Evolutionary conservation across 2,797 vertebrate species (phyloP).

Genomic region (Sandelia bainsii): DNA sequence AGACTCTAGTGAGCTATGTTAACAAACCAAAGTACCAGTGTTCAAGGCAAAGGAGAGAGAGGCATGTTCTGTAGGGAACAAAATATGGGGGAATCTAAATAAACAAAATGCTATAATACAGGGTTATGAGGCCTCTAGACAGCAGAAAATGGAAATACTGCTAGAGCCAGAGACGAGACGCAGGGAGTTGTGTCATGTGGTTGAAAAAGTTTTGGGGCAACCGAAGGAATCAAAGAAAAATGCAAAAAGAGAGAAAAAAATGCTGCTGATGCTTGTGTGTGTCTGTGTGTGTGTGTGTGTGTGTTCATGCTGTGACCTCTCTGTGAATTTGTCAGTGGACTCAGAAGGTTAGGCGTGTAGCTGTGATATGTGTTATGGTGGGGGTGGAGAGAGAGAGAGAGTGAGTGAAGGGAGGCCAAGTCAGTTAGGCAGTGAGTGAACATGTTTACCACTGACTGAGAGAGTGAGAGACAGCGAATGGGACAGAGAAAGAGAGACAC

Average conservation of each 20-base stretch:
- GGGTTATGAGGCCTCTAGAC: neutral
- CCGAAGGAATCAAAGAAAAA: slow-evolving; percentile 3
- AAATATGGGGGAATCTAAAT: slow-evolving; percentile 2
- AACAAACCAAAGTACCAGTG: slow-evolving; percentile 20
- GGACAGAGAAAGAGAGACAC: slow-evolving; percentile 17
- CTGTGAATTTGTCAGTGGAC: slow-evolving; percentile 78
- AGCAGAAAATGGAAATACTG: neutral
- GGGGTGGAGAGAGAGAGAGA: slow-evolving; percentile 73
- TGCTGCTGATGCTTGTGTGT: slow-evolving; percentile 15
- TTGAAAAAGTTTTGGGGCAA: neutral
- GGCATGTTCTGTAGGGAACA: neutral
- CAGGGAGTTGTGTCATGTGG: neutral
- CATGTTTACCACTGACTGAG: slow-evolving; percentile 66
- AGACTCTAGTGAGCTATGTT: slow-evolving; percentile 11
- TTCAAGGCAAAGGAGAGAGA: neutral
- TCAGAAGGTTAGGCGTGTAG: slow-evolving; percentile 71
- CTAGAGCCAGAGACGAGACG: neutral
- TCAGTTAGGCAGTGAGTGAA: slow-evolving; percentile 54
- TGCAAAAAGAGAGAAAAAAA: neutral
- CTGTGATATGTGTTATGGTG: slow-evolving; percentile 74
- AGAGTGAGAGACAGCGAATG: slow-evolving; percentile 21
- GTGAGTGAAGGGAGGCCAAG: slow-evolving; percentile 32
- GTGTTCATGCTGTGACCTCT: slow-evolving; percentile 54
- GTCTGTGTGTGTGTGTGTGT: slow-evolving; percentile 33
- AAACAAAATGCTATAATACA: slow-evolving; percentile 1